A percentile compares a stretch with the other conserved stretches of the same genome.
phyloP scores from a whole-genome alignment of 2,888 invertebrate genomes.

The Deilephila elpenor region DNA sequence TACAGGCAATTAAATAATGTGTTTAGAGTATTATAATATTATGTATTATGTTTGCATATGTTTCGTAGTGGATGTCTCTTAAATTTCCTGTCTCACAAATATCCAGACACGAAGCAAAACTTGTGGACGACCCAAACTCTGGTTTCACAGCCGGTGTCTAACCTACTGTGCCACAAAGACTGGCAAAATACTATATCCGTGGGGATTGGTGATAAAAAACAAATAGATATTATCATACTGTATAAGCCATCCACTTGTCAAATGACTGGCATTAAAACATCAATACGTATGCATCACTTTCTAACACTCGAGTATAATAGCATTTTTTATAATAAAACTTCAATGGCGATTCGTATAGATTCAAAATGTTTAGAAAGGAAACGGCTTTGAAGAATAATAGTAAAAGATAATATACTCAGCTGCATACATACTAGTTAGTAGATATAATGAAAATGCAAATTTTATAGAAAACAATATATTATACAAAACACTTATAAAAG shows the following conservation, averaged over 20 bases:
- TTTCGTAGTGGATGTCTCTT: too few relatives aligned
- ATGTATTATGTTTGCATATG: too few relatives aligned
- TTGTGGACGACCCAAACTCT: too few relatives aligned
- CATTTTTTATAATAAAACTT: background rate
- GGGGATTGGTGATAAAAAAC: background rate
- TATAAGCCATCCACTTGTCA: background rate
- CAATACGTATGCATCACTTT: background rate
- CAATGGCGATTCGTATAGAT: background rate
- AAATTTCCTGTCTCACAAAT: too few relatives aligned
- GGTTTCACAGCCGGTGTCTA: too few relatives aligned
- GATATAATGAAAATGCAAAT: background rate
- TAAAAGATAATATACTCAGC: background rate
- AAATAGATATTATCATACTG: background rate
- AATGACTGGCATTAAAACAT: background rate
- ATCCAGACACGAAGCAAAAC: too few relatives aligned
- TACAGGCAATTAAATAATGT: background rate
- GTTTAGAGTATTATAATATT: too few relatives aligned
- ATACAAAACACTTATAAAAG: constrained; percentile 1
- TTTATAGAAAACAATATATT: background rate
- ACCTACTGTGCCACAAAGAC: too few relatives aligned
- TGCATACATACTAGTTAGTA: background rate
- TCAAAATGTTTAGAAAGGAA: background rate
- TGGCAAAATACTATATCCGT: too few relatives aligned
- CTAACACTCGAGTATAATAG: background rate
- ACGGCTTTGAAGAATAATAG: background rate